Base-by-base conservation (phyloP, 2,888 invertebrate genomes). In the Amaurobius ferox region DNA sequence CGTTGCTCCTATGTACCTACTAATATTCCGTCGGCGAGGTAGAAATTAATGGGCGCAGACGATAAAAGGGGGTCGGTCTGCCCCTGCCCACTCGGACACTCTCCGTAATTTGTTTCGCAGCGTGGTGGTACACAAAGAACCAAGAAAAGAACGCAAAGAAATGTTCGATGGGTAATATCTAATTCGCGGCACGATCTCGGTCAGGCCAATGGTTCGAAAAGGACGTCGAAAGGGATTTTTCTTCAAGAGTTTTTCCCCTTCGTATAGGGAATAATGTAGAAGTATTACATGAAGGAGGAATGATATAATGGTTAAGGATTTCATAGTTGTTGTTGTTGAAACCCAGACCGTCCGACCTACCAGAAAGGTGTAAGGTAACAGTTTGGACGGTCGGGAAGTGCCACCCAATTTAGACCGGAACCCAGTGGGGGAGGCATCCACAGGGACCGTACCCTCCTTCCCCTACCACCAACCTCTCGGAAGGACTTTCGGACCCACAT, bases 171-270 rank as follows among this genome's bases (percentile, higher is more conserved):
- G 55, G 11, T 55, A 23, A 55, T 55, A 55, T 23, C 55, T 2
- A 55, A 77, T 83, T 76, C 83, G 13, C 23, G 55, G 71, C 83
- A 83, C 83, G 83, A 83, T 39, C 55, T 48, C 70, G 71, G 77
- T 83, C 55, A 39, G 64, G 72, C 44, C 76, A 64, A 83, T 77
- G 77, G 55, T 44, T 29, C 72, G 29, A 55, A 26, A 70, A 74
- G 74, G 76, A 76, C 39, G 68, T 40, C 19, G 16, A 29, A 39
- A 40, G 71, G 83, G 70, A 77, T 85, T 85, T 83, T 67, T 44
- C 23, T 23, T 55, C 16, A 1, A 19, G 23, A 35, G 26, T 23
- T 76, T 77, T 72, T 81, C 72, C 72, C 83, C 77, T 32, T 23
- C 48, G 35, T 70, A 28, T 70, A 40, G 39, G 55, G 55, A 40